Base-by-base conservation (phyloP, 1,140 invertebrate species). In the Cydia strobilella region DNA sequence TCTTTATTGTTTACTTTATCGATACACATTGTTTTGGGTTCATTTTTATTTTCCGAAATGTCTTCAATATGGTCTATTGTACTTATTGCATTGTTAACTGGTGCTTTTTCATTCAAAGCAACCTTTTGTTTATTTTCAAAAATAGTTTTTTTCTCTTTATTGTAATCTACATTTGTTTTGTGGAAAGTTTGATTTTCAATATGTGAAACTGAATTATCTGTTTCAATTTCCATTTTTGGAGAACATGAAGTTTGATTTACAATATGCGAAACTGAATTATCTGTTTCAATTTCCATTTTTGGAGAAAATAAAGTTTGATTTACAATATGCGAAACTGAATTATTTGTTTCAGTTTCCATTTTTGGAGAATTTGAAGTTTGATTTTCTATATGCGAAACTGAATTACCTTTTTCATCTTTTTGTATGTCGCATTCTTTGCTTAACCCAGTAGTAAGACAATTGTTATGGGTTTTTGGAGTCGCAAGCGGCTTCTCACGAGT, bases 281-380 rank as follows among this genome's bases (percentile, higher is more conserved):
- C 86, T 82, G 82, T 88, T 71, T 87, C 89, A 73, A 75, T 54
- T 69, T 82, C 82, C 69, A 23, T 20, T 63, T 76, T 62, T 74
- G 72, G 71, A 27, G 79, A 74, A 66, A 78, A 79, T 77, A 12
- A 42, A 42, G 12, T 42, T 2, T 42, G 39, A 42, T 42, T 42
- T 3, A 3, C 39, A 39, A 39, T 39, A 45, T 45, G 42, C 0
- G 42, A 45, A 45, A 45, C 42, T 12, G 3, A 45, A 45, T 45
- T 45, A 75, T 90, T 84, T 82, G 82, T 88, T 72, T 87, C 89
- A 73, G 75, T 54, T 69, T 82, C 82, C 73, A 20, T 20, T 63
- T 76, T 65, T 74, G 72, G 72, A 27, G 78, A 74, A 63, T 78
- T 77, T 78, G 51, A 18, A 54, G n/a, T 54, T n/a, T 54, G 51